phyloP scores from a whole-genome alignment of 2,797 vertebrate genomes.

The Gobio occitaniae region DNA sequence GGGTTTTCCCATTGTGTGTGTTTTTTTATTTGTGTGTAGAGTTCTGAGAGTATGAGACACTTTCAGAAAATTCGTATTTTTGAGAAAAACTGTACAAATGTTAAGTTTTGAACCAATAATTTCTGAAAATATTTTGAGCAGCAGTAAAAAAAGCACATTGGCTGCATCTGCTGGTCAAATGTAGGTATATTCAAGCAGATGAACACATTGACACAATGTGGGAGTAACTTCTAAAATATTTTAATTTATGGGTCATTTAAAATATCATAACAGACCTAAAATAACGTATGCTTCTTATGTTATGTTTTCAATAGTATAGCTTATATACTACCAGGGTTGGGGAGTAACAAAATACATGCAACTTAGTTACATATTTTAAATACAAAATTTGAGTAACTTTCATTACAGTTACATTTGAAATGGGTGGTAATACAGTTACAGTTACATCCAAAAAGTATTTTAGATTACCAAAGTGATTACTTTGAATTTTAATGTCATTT shows the following conservation, averaged over 20 bases:
- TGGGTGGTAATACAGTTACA: too few relatives aligned
- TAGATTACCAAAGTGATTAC: too few relatives aligned
- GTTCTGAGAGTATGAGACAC: too few relatives aligned
- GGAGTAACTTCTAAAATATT: not conserved
- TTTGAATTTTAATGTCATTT: too few relatives aligned
- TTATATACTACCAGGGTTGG: not conserved
- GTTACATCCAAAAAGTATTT: too few relatives aligned
- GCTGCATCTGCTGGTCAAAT: slow-evolving; percentile 39
- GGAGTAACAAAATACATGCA: too few relatives aligned
- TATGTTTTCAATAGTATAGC: not conserved
- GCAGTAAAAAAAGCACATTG: not conserved
- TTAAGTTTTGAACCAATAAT: not conserved
- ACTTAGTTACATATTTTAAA: too few relatives aligned
- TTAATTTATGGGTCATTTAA: not conserved
- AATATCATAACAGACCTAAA: not conserved
- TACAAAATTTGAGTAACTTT: too few relatives aligned
- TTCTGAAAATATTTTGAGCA: not conserved
- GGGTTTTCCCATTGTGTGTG: too few relatives aligned
- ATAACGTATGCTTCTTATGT: not conserved
- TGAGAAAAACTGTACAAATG: not conserved
- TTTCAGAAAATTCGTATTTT: too few relatives aligned
- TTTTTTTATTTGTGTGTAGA: too few relatives aligned
- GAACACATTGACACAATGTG: not conserved
- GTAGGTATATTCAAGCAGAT: not conserved
- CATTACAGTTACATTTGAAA: too few relatives aligned